A percentile compares a stretch with the other conserved stretches of the same genome.
These are phyloP conservation scores for Oncorhynchus tshawytscha DNA, from an alignment of 2,113 vertebrate genomes.

Conservation along the genomic window DNA sequence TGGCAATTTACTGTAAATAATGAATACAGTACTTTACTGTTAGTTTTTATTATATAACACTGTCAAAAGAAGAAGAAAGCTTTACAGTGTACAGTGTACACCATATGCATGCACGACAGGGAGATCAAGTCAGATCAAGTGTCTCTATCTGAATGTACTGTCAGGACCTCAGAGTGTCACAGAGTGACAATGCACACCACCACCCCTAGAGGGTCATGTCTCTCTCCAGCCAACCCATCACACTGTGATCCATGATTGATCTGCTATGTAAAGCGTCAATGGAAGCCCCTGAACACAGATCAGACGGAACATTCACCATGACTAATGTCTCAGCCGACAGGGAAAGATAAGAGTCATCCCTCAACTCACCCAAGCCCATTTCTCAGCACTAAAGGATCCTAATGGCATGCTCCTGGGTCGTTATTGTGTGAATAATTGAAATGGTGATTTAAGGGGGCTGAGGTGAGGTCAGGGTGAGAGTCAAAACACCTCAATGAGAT, in stretches of 20 bases:
- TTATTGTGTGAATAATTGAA: conserved; percentile 89
- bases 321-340: conserved; percentile 96
- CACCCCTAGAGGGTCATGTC: conserved; percentile 56
- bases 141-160: conserved; percentile 16
- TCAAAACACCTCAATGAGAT: conserved; percentile 42
- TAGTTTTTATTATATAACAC: too few species aligned
- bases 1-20: conserved; percentile 1
- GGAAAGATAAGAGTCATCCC: conserved; percentile 98
- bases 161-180: conserved; percentile 41
- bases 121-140: conserved; percentile 6
- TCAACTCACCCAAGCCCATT: conserved; percentile 91
- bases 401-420: conserved; percentile 91
- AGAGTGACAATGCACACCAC: conserved; percentile 29
- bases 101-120: too few species aligned
- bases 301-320: conserved; percentile 90
- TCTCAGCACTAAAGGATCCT: conserved; percentile 98
- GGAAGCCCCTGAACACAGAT: conserved; percentile 89
- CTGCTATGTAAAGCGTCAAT: conserved; percentile 94
- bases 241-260: conserved; percentile 90
- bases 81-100: too few species aligned
- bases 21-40: too few species aligned
- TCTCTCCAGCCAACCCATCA: conserved; percentile 53
- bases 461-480: conserved; percentile 64
- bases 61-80: too few species aligned
- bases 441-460: conserved; percentile 66